phyloP scores from a whole-genome alignment of 2,113 vertebrate genomes.

The Cyprinodon brontotheroides region DNA sequence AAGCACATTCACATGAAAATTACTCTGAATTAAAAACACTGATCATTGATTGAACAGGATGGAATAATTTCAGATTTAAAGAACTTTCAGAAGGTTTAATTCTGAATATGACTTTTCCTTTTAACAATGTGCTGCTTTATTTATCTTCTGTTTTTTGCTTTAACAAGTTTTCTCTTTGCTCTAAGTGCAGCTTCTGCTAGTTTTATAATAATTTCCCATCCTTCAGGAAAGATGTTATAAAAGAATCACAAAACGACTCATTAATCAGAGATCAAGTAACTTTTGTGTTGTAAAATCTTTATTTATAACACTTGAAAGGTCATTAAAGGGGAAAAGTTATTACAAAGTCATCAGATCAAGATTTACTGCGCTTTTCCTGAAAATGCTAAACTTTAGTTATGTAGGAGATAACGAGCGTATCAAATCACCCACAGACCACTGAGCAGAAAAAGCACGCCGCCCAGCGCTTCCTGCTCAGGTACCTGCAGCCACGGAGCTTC shows the following conservation, averaged over 20 bases:
- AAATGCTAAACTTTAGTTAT: background rate
- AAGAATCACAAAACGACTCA: conserved; percentile 9
- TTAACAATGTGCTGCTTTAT: too few relatives aligned
- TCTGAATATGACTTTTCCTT: too few relatives aligned
- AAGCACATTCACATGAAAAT: too few relatives aligned
- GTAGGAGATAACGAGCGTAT: background rate
- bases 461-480: conserved; percentile 10
- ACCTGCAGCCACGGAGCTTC: conserved; percentile 7
- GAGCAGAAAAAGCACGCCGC: conserved; percentile 32
- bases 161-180: background rate
- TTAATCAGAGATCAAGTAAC: conserved; percentile 3
- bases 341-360: conserved; percentile 13
- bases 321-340: conserved; percentile 30
- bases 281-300: conserved; percentile 39
- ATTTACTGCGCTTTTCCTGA: background rate
- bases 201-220: background rate
- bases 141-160: too few relatives aligned
- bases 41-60: too few relatives aligned
- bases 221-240: background rate
- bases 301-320: conserved; percentile 52
- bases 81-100: too few relatives aligned
- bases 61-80: too few relatives aligned
- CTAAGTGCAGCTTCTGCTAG: background rate
- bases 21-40: too few relatives aligned
- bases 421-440: conserved; percentile 21